These are phyloP conservation scores for Tachysurus vachellii DNA, from an alignment of 2,113 vertebrate genomes.

Conservation along the genomic window DNA sequence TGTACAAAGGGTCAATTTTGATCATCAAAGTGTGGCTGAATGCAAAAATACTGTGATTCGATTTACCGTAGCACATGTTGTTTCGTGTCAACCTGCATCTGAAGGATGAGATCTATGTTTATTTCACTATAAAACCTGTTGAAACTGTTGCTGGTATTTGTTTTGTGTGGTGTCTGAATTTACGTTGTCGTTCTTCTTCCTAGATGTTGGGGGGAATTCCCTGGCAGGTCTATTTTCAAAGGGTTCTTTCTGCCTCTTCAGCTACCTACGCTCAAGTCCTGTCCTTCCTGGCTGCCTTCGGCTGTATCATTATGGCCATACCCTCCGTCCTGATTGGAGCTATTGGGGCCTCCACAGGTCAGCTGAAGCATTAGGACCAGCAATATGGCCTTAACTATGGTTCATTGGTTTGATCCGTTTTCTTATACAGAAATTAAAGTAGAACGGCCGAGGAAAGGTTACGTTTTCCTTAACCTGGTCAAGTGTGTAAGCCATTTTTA, in stretches of 20 bases:
- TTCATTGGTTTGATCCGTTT: no score
- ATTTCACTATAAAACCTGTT: not conserved
- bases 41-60: not conserved
- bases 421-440: not conserved
- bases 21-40: not conserved
- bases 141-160: not conserved
- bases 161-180: slow-evolving; percentile 47
- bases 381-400: not conserved
- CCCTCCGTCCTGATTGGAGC: slow-evolving; percentile 93
- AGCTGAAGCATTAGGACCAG: slow-evolving; percentile 19
- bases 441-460: not conserved
- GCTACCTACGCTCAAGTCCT: slow-evolving; percentile 96
- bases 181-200: slow-evolving; percentile 53
- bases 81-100: not conserved
- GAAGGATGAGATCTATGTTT: not conserved
- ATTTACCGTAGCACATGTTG: not conserved
- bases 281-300: slow-evolving; percentile 94
- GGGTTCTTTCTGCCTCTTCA: slow-evolving; percentile 96
- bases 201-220: slow-evolving; percentile 96
- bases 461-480: not conserved
- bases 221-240: slow-evolving; percentile 98
- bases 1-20: not conserved
- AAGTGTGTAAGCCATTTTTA: no score
- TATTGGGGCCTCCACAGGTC: slow-evolving; percentile 96
- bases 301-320: slow-evolving; percentile 93